Evolutionary conservation across 2,888 invertebrate genomes (phyloP).

Genomic region (Napeogenes inachia): DNA sequence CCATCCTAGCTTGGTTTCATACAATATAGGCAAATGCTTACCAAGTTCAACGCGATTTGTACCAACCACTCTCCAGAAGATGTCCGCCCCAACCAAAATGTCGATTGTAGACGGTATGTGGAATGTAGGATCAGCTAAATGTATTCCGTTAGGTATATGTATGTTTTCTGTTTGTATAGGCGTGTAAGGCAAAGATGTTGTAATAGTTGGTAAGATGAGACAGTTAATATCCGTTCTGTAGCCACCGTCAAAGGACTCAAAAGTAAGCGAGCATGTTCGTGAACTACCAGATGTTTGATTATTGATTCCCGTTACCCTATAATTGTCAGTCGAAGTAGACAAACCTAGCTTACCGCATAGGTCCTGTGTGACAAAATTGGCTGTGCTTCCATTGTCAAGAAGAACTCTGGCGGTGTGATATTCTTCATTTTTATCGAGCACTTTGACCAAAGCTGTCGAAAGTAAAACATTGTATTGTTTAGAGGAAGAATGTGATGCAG

Average conservation of each 20-base stretch:
- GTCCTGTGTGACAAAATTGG: not conserved
- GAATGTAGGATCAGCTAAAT: conserved; percentile 30
- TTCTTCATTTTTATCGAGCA: conserved; percentile 1
- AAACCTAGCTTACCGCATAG: conserved; percentile 1
- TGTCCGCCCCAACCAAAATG: conserved; percentile 31
- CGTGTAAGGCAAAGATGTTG: conserved; percentile 23
- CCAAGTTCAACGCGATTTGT: conserved; percentile 28
- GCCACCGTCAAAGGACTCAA: conserved; percentile 19
- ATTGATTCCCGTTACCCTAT: conserved; percentile 2
- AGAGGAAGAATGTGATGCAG: conserved; percentile 13
- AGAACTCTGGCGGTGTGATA: not conserved
- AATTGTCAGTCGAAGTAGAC: not conserved
- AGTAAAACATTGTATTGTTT: conserved; percentile 11
- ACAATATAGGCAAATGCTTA: conserved; percentile 28
- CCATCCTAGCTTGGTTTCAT: conserved; percentile 33
- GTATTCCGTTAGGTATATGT: conserved; percentile 26
- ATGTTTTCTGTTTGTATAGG: conserved; percentile 23
- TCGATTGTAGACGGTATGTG: conserved; percentile 29
- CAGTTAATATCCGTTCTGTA: conserved; percentile 24
- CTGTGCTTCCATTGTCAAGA: conserved; percentile 1
- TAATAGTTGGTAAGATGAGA: conserved; percentile 25
- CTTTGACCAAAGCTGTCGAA: conserved; percentile 12
- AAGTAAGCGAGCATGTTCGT: not conserved
- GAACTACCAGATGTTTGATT: not conserved
- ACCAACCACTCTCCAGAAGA: conserved; percentile 30